Base-by-base conservation (phyloP, 2,113 vertebrate species). In the Rhea pennata region DNA sequence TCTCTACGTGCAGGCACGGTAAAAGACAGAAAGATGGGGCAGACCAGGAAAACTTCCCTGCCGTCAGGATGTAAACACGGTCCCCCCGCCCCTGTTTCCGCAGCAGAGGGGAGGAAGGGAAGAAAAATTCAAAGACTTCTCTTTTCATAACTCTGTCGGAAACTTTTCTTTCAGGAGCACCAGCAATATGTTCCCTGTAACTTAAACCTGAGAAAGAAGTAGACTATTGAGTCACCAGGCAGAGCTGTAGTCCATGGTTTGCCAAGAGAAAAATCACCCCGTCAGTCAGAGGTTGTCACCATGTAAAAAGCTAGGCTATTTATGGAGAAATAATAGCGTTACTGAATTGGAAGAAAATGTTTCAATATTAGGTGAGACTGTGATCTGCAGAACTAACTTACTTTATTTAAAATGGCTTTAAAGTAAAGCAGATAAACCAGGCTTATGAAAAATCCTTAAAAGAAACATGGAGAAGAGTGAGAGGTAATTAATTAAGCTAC, bases 21-120 rank as follows among this genome's bases (percentile, higher is more conserved):
- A 31, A 70, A 80, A 53, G 54, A 29, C 80, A 91, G 26, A 23
- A 22, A 27, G 24, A 22, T 1, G 4, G 23, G 20, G 31, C 50
- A 56, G n/a, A 24, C 31, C 36, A 33, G 65, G 33, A 21, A 77
- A 19, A 12, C 33, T 27, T 42, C 42, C 16, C 12, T 0, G n/a
- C 79, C 2, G 0, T 2, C 15, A 26, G 15, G 9, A 13, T 16
- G 24, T 24, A 40, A 65, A 2, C 1, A 0, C 3, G 24, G 62
- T 69, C 66, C 70, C 21, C 31, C 56, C 27, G 27, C n/a, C 20
- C 23, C 20, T 3, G 3, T 23, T 31, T 4, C 0, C 0, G 17
- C 39, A 1, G 0, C 33, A 27, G 59, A 88, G 24, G 8, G 26
- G 7, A 93, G 9, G 15, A 65, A 89, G 17, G 31, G 36, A 69